Evolutionary conservation across 2,797 vertebrate genomes (phyloP).

Genomic region (Xerus rutilus): DNA sequence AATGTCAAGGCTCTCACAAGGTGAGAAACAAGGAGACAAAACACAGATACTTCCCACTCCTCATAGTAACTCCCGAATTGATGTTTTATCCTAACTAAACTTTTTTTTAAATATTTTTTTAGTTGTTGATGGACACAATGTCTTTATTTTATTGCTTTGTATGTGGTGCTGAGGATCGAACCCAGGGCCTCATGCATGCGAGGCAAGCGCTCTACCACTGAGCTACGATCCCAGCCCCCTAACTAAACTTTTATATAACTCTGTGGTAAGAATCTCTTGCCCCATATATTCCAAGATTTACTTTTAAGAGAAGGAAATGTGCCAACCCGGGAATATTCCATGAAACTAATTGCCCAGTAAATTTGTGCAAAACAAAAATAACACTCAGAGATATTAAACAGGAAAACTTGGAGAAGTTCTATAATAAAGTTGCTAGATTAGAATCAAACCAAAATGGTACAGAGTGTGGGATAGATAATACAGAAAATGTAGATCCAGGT

Average conservation of each 20-base stretch:
- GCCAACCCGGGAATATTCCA: neutral
- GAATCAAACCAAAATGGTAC: neutral
- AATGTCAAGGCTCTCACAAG: constrained; percentile 18
- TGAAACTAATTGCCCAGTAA: constrained; percentile 22
- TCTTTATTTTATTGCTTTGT: too few species aligned
- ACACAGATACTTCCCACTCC: neutral
- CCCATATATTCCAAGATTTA: neutral
- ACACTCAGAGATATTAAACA: neutral
- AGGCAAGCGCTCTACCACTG: too few species aligned
- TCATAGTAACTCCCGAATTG: neutral
- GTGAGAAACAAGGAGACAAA: neutral
- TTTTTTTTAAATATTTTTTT: too few species aligned
- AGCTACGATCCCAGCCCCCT: too few species aligned
- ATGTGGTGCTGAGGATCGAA: too few species aligned
- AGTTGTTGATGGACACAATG: too few species aligned
- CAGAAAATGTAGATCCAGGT: neutral
- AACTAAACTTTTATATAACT: neutral
- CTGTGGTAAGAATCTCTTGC: neutral
- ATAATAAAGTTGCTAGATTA: neutral
- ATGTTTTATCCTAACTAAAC: neutral
- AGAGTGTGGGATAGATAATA: neutral
- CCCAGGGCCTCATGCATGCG: too few species aligned
- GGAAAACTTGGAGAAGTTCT: neutral
- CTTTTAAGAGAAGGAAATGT: constrained; percentile 7
- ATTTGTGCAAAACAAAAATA: neutral